Conservation (phyloP, 2,113 vertebrate species). For the Clarias batrachus region DNA sequence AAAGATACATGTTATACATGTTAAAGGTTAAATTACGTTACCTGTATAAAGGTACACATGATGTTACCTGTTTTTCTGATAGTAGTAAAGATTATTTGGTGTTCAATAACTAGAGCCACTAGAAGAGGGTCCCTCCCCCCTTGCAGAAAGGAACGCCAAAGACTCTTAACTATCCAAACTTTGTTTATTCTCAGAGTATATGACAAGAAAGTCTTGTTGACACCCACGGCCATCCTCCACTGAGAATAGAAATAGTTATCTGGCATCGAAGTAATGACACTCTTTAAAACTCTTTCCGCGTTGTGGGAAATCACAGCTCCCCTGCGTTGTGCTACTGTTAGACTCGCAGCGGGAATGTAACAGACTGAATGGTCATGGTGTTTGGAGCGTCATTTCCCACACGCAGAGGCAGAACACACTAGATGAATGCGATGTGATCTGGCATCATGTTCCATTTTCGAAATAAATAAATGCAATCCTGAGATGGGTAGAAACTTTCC, state of each 20-base stretch:
- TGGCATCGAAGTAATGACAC: neutral
- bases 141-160: neutral
- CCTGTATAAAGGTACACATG: neutral
- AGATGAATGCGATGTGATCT: conserved; percentile 36
- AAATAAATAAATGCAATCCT: conserved; percentile 16
- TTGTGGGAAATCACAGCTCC: conserved; percentile 48
- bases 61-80: neutral
- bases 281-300: conserved; percentile 40
- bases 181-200: neutral
- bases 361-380: conserved; percentile 40
- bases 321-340: conserved; percentile 45
- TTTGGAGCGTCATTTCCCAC: conserved; percentile 48
- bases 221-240: conserved; percentile 3
- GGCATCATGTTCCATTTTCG: conserved; percentile 36
- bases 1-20: neutral
- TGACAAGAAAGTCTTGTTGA: conserved; percentile 15
- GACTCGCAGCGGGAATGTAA: conserved; percentile 57
- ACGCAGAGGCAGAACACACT: conserved; percentile 49
- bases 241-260: neutral
- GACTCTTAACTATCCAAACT: neutral
- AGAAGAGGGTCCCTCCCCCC: neutral
- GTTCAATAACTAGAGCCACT: neutral
- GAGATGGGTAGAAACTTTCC: conserved; percentile 56
- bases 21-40: neutral
- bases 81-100: neutral